Conservation (phyloP, 1,140 invertebrate species). For the Ditylenchus dipsaci region DNA sequence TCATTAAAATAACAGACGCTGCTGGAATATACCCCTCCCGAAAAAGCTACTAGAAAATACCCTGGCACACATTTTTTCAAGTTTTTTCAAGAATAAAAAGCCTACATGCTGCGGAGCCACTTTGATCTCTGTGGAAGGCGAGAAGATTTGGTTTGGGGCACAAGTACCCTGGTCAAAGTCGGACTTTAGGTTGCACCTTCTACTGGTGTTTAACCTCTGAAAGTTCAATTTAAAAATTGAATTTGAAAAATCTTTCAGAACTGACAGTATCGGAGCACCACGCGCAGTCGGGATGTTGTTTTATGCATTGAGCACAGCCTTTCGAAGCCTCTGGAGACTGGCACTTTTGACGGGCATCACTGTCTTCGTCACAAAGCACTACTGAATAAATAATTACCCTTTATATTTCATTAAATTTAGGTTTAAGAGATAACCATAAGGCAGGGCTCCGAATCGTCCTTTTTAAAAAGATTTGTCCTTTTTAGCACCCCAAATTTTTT, state of each 20-base stretch:
- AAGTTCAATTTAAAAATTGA: constrained; percentile 2
- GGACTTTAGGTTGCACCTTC: constrained; percentile 44
- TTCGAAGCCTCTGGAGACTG: constrained; percentile 10
- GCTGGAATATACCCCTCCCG: no score
- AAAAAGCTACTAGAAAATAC: no score
- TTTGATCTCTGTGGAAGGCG: constrained; percentile 47
- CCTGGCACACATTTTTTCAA: no score
- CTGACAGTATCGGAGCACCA: constrained; percentile 51
- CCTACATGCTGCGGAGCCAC: constrained; percentile 44
- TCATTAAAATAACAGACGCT: no score
- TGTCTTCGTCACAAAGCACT: neutral
- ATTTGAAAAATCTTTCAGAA: neutral
- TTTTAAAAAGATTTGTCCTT: no score
- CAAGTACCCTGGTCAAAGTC: constrained; percentile 32
- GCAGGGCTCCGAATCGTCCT: no score
- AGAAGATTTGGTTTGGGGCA: constrained; percentile 37
- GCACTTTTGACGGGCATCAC: constrained; percentile 21
- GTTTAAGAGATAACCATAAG: no score
- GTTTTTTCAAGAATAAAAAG: constrained; percentile 2
- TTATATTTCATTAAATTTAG: no score
- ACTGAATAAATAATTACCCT: no score
- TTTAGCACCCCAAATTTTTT: no score
- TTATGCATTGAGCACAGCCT: constrained; percentile 44
- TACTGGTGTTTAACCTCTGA: constrained; percentile 31
- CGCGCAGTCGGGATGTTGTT: constrained; percentile 45